A percentile compares a stretch with the other conserved stretches of the same genome.
Conservation (phyloP, 2,888 invertebrate species). For the Brenthis daphne region DNA sequence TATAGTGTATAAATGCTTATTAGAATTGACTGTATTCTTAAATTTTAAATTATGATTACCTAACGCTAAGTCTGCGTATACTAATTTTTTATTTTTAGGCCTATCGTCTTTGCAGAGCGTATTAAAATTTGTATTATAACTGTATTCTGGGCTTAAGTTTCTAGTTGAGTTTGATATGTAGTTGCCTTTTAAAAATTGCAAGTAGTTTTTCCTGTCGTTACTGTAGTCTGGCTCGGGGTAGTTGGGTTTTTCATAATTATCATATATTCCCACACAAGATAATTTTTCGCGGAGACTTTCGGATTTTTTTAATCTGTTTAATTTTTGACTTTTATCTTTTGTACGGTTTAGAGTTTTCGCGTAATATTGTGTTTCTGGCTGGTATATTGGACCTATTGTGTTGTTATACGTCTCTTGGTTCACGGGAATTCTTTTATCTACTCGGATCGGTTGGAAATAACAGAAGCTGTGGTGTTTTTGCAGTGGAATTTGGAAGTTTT, state of each 20-base stretch:
- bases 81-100: constrained; percentile 77
- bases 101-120: constrained; percentile 71
- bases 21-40: constrained; percentile 82
- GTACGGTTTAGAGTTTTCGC: constrained; percentile 77
- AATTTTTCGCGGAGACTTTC: constrained; percentile 77
- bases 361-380: constrained; percentile 72
- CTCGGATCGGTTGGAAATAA: constrained; percentile 85
- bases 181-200: constrained; percentile 74
- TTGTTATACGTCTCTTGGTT: constrained; percentile 75
- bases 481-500: constrained; percentile 84
- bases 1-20: constrained; percentile 79
- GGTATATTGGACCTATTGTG: constrained; percentile 75
- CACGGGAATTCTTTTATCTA: constrained; percentile 80
- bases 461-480: constrained; percentile 86
- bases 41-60: constrained; percentile 81
- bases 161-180: constrained; percentile 78
- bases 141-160: constrained; percentile 67
- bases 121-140: constrained; percentile 62
- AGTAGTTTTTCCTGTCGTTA: constrained; percentile 72
- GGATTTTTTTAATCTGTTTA: constrained; percentile 77
- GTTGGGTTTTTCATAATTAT: constrained; percentile 75
- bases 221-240: constrained; percentile 74
- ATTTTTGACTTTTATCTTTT: constrained; percentile 72
- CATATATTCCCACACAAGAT: constrained; percentile 77
- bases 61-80: constrained; percentile 80